Percentiles rank a stretch among this genome's conserved stretches.
These are phyloP conservation scores for Chaunax sp. DNA, from an alignment of 2,797 vertebrate species.

Conservation along the genomic window DNA sequence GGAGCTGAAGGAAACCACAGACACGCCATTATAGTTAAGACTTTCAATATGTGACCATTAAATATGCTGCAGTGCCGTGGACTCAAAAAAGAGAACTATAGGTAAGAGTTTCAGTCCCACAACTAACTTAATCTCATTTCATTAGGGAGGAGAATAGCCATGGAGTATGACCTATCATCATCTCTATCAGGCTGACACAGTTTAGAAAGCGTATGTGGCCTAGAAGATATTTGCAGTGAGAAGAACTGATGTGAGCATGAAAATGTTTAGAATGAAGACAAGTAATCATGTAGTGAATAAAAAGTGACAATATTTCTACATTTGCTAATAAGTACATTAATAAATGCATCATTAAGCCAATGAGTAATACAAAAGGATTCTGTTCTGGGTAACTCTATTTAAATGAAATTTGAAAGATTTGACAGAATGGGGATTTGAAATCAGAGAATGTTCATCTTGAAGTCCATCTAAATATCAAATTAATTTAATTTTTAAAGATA, in stretches of 20 bases:
- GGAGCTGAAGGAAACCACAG: constrained; percentile 13
- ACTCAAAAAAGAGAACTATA: constrained; percentile 6
- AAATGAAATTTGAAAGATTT: neutral
- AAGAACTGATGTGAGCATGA: constrained; percentile 4
- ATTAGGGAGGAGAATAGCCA: constrained; percentile 37
- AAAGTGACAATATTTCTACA: neutral
- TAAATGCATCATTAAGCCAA: neutral
- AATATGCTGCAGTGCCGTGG: too few species aligned
- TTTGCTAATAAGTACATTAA: too few species aligned
- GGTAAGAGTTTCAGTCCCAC: constrained; percentile 34
- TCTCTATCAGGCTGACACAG: constrained; percentile 59
- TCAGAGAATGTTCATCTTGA: neutral
- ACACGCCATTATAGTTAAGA: neutral
- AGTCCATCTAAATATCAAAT: neutral
- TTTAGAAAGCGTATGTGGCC: constrained; percentile 43
- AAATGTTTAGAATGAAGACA: constrained; percentile 16
- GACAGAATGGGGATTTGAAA: neutral
- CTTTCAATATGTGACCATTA: neutral
- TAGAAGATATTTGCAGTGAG: constrained; percentile 44
- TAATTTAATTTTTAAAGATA: too few species aligned
- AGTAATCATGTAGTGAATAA: neutral
- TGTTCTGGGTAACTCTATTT: neutral
- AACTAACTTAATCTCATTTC: constrained; percentile 70
- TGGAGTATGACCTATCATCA: constrained; percentile 49
- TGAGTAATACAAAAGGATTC: neutral